Conservation (phyloP, 2,888 invertebrate genomes). For the Himalopsyche japonica region DNA sequence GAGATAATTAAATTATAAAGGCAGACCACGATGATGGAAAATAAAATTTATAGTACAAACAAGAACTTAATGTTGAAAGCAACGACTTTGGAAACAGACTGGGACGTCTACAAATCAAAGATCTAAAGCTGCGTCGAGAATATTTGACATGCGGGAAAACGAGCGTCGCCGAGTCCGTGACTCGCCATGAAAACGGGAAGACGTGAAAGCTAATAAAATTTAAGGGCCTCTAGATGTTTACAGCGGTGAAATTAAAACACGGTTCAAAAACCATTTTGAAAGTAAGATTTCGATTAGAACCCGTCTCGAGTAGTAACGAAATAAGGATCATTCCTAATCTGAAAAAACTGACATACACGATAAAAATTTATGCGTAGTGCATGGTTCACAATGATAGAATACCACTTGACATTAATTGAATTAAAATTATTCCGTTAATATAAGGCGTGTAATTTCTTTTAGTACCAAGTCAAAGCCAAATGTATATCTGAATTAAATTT, state of each 20-base stretch:
- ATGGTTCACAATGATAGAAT: no score
- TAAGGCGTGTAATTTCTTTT: no score
- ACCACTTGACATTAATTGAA: no score
- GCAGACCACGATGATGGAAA: not conserved
- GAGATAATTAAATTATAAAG: not conserved
- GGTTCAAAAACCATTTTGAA: not conserved
- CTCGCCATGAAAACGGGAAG: not conserved
- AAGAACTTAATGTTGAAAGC: not conserved
- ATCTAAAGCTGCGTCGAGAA: not conserved
- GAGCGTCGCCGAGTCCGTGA: not conserved
- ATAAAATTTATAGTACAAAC: not conserved
- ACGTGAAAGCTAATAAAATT: not conserved
- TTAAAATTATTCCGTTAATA: no score
- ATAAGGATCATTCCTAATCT: not conserved
- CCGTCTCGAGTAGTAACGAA: not conserved
- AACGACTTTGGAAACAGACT: not conserved
- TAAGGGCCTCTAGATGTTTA: not conserved
- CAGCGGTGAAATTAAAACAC: not conserved
- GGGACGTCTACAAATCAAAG: not conserved
- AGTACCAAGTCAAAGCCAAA: no score
- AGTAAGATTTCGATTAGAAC: not conserved
- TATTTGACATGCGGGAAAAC: not conserved
- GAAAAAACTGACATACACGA: no score
- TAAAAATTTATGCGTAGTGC: no score
- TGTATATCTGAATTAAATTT: no score